A percentile compares a stretch with the other conserved stretches of the same genome.
Conservation (phyloP, 2,113 vertebrate genomes). For the Cyanocitta stelleri region DNA sequence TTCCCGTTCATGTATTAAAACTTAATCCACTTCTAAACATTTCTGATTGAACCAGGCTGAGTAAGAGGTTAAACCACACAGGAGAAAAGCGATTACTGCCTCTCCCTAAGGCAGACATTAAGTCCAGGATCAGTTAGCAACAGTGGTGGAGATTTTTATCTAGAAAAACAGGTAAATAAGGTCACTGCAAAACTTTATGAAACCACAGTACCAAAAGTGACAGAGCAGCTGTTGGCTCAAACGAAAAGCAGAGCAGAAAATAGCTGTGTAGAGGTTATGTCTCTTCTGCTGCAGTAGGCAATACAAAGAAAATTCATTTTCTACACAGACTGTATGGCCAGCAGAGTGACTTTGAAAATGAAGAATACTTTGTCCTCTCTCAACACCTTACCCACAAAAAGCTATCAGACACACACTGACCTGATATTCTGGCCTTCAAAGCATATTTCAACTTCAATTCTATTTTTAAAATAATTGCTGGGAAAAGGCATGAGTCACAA, state of each 20-base stretch:
- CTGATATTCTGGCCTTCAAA: slow-evolving; percentile 1
- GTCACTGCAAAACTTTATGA: neutral
- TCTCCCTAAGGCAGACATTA: neutral
- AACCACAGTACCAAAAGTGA: neutral
- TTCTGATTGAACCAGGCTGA: neutral
- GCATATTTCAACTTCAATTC: slow-evolving; percentile 39
- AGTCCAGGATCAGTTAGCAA: neutral
- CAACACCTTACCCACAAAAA: slow-evolving; percentile 6
- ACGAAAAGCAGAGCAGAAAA: neutral
- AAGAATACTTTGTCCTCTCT: neutral
- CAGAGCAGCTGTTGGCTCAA: neutral
- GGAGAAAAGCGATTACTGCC: neutral
- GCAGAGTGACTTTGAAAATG: neutral
- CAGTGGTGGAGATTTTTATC: neutral
- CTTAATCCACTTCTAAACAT: neutral
- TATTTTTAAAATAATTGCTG: slow-evolving; percentile 55
- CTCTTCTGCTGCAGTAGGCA: neutral
- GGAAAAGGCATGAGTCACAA: slow-evolving; percentile 55
- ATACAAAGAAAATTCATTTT: neutral
- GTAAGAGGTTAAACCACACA: neutral
- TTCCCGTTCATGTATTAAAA: neutral
- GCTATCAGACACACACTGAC: neutral
- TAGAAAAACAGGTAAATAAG: neutral
- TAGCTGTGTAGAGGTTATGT: neutral
- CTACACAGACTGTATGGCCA: neutral